Base-by-base conservation (phyloP, 2,888 invertebrate genomes). In the Sphaeridia pumilis region DNA sequence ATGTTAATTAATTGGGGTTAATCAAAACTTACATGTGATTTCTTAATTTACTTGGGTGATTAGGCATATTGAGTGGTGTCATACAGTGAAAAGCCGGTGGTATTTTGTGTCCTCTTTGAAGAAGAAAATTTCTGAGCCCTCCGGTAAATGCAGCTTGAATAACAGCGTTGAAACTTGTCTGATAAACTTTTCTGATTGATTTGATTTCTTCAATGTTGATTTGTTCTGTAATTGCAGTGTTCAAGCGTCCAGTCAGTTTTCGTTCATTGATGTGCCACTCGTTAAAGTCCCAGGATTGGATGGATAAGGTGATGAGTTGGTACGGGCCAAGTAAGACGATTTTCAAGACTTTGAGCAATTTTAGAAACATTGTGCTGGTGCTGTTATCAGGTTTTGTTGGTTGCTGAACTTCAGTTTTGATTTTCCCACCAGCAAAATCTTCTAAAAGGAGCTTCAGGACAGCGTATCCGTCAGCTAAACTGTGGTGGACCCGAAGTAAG, bases 21-120 rank as follows among this genome's bases (percentile, higher is more conserved):
- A n/a, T n/a, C n/a, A 10, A 45, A 36, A 41, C 50, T 46, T 44
- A 56, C 57, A 57, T 57, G 42, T 51, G 49, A 52, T 57, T 57
- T 24, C 57, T 25, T 7, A 57, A 42, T 46, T 54, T 55, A 5
- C 27, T 38, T 3, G 57, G 52, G 41, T 57, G 57, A 5, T 51
- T 51, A 2, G 44, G 36, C 46, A 57, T 36, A 12, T 52, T 52
- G 2, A 57, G 38, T 4, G 57, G 57, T 12, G 45, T 46, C 44
- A 54, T 46, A 43, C 49, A 52, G 42, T 52, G 49, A 31, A 58
- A 26, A 4, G 34, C 35, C 26, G 50, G 20, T 28, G 58, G 55
- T 14, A 56, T 41, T 41, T 47, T 42, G 7, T 49, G 24, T 24
- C 49, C 31, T 2, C 47, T 20, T 31, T 51, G 44, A 7, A 57